Conservation (phyloP, 2,113 vertebrate genomes). For the Brachirus orientalis region DNA sequence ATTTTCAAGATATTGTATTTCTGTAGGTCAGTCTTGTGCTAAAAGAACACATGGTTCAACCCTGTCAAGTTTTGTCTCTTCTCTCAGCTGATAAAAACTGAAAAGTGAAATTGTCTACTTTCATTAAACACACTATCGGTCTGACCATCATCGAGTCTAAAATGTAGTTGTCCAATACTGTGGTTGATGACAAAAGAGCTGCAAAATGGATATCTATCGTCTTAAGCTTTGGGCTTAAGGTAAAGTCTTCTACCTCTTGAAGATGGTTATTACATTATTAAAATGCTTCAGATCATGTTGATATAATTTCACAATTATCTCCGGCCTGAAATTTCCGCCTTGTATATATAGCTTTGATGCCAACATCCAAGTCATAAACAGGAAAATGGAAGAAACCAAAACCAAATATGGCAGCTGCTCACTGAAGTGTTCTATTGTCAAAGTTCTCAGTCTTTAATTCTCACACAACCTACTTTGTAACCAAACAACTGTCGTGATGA, state of each 20-base stretch:
- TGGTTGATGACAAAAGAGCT: background rate
- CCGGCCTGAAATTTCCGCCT: background rate
- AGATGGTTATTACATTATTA: background rate
- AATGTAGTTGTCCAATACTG: background rate
- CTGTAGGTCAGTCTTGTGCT: background rate
- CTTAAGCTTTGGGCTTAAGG: background rate
- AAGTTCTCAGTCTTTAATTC: background rate
- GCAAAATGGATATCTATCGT: background rate
- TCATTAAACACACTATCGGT: no score
- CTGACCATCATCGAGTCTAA: background rate
- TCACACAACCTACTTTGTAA: background rate
- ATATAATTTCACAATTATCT: no score
- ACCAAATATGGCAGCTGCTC: background rate
- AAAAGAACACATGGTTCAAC: no score
- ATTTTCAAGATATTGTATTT: slow-evolving; percentile 25
- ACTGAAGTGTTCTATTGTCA: no score
- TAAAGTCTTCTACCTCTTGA: background rate
- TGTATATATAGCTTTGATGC: background rate
- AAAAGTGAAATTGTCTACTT: no score
- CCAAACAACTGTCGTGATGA: background rate
- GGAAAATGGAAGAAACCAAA: background rate
- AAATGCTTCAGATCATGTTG: no score
- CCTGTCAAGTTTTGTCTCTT: no score
- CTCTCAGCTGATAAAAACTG: no score
- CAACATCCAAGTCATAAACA: background rate